Conservation (phyloP, 2,888 invertebrate species). For the Rhamphomyia laevipes region DNA sequence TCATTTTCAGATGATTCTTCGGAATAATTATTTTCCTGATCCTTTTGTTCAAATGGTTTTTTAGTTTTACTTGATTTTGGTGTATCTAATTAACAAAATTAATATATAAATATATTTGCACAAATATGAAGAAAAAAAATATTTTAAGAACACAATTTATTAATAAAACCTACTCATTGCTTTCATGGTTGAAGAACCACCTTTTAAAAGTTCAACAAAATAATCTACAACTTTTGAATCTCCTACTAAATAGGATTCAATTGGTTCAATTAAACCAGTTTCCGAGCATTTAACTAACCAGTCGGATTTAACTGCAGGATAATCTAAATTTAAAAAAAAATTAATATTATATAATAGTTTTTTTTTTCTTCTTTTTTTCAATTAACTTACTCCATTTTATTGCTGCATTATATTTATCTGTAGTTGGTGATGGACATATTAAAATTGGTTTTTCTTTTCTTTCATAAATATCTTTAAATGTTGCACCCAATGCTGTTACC, state of each 20-base stretch:
- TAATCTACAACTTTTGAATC: slow-evolving; percentile 23
- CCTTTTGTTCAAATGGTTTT: neutral
- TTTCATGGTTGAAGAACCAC: no score
- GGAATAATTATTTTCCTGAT: neutral
- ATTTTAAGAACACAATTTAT: no score
- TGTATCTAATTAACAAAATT: no score
- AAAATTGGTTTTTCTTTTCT: slow-evolving; percentile 69
- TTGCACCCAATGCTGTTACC: slow-evolving; percentile 59
- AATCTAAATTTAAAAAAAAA: slow-evolving; percentile 15
- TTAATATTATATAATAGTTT: neutral
- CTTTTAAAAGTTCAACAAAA: neutral
- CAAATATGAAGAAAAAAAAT: neutral
- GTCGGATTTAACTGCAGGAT: slow-evolving; percentile 63
- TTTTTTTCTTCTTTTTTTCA: no score
- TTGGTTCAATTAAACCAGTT: slow-evolving; percentile 43
- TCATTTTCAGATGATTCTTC: slow-evolving; percentile 10
- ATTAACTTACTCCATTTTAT: slow-evolving; percentile 55
- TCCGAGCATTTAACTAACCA: slow-evolving; percentile 64
- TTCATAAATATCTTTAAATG: slow-evolving; percentile 55
- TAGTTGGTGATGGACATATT: slow-evolving; percentile 57
- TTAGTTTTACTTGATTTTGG: neutral
- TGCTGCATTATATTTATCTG: slow-evolving; percentile 74
- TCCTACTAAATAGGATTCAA: slow-evolving; percentile 47
- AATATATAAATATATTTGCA: no score
- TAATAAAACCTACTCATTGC: no score